A percentile compares a stretch with the other conserved stretches of the same genome.
Conservation (phyloP, 2,888 invertebrate species). For the Tetragonisca angustula region DNA sequence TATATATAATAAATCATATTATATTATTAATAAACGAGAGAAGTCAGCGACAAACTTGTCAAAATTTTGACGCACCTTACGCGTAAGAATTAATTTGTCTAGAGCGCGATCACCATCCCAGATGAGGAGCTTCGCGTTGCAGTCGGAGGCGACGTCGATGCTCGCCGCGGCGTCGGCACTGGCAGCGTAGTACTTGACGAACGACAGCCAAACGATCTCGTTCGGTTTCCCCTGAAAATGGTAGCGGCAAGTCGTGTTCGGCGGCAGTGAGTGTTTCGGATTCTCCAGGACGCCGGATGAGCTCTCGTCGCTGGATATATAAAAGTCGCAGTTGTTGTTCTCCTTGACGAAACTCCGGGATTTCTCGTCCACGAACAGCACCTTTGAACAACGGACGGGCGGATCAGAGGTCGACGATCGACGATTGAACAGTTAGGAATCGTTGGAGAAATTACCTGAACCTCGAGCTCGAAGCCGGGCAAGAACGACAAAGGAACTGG, state of each 20-base stretch:
- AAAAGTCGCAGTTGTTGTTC: conserved; percentile 91
- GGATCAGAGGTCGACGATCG: too few species aligned
- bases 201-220: conserved; percentile 93
- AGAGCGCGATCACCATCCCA: conserved; percentile 88
- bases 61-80: conserved; percentile 60
- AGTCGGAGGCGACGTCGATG: conserved; percentile 89
- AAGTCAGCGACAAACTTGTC: not conserved
- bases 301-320: conserved; percentile 90
- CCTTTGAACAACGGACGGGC: conserved; percentile 85
- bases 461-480: conserved; percentile 93
- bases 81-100: conserved; percentile 65
- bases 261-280: conserved; percentile 91
- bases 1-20: too few species aligned
- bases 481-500: conserved; percentile 91
- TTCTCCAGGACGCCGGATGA: conserved; percentile 90
- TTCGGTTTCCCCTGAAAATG: conserved; percentile 90
- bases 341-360: conserved; percentile 91
- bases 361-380: conserved; percentile 90
- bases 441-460: conserved; percentile 86
- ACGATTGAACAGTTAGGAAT: too few species aligned
- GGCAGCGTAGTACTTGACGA: conserved; percentile 92
- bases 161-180: conserved; percentile 87
- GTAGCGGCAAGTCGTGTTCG: conserved; percentile 93
- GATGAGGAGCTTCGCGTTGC: conserved; percentile 90
- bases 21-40: not conserved